Percentiles rank a stretch among this genome's conserved stretches.
These are phyloP conservation scores for Leptobrachium leishanense DNA, from an alignment of 2,113 vertebrate genomes.

Conservation along the genomic window DNA sequence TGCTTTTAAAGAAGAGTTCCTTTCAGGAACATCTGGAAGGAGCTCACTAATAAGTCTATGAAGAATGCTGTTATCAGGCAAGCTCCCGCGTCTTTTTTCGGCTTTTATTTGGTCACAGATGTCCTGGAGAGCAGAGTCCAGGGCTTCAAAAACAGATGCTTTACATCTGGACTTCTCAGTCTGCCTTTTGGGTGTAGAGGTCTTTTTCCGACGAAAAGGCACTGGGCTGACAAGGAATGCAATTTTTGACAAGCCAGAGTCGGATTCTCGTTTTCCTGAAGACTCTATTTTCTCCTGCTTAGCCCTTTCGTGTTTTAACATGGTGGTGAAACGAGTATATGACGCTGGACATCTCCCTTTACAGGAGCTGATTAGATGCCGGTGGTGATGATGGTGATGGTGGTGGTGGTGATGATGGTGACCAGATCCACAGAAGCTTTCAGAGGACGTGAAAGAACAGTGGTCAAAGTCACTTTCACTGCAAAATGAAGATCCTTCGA, in stretches of 20 bases:
- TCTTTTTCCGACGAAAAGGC: slow-evolving; percentile 97
- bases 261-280: slow-evolving; percentile 73
- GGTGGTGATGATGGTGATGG: slow-evolving; percentile 80
- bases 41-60: slow-evolving; percentile 92
- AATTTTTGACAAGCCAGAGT: slow-evolving; percentile 90
- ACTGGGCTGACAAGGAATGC: slow-evolving; percentile 97
- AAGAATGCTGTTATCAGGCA: slow-evolving; percentile 89
- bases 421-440: slow-evolving; percentile 85
- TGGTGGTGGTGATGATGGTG: slow-evolving; percentile 80
- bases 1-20: slow-evolving; percentile 87
- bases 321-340: slow-evolving; percentile 93
- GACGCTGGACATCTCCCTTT: slow-evolving; percentile 94
- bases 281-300: slow-evolving; percentile 75
- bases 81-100: slow-evolving; percentile 80
- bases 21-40: slow-evolving; percentile 89
- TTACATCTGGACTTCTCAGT: slow-evolving; percentile 79
- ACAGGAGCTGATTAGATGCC: slow-evolving; percentile 89
- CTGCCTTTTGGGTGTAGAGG: slow-evolving; percentile 75
- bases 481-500: slow-evolving; percentile 94
- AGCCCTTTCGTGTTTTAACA: slow-evolving; percentile 90
- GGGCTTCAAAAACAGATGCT: slow-evolving; percentile 86
- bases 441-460: slow-evolving; percentile 90
- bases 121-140: slow-evolving; percentile 91
- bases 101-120: slow-evolving; percentile 96
- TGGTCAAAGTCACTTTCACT: slow-evolving; percentile 96